phyloP scores from a whole-genome alignment of 2,888 invertebrate species.

The Rhingia campestris region DNA sequence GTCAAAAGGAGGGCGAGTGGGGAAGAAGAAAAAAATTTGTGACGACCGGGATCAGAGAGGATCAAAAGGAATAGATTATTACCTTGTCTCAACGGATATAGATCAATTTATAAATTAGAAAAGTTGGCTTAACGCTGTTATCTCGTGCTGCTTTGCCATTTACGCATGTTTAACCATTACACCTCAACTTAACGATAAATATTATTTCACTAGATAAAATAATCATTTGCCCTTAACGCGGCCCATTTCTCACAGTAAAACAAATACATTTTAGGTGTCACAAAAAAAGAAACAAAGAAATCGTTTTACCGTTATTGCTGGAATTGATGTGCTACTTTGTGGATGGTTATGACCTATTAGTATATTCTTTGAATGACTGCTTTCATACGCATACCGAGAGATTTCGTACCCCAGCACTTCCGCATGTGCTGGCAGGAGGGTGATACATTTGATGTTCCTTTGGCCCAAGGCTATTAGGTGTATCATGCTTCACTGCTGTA shows the following conservation, averaged over 20 bases:
- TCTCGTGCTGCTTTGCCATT: too few species aligned
- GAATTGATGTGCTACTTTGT: constrained; percentile 24
- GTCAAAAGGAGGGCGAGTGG: too few species aligned
- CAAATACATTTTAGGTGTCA: not conserved
- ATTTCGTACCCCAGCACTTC: constrained; percentile 10
- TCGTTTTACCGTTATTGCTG: constrained; percentile 10
- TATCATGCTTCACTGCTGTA: constrained; percentile 30
- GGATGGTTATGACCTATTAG: constrained; percentile 43
- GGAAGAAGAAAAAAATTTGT: too few species aligned
- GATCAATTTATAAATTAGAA: too few species aligned
- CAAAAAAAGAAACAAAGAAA: constrained; percentile 4
- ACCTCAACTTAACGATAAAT: too few species aligned
- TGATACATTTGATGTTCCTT: constrained; percentile 4
- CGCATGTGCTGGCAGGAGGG: constrained; percentile 3
- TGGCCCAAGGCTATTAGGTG: constrained; percentile 29
- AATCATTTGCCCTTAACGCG: too few species aligned
- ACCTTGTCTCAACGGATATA: too few species aligned
- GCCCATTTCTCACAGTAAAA: not conserved
- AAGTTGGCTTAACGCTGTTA: too few species aligned
- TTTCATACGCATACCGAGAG: constrained; percentile 11
- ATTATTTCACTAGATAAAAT: too few species aligned
- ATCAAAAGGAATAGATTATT: too few species aligned
- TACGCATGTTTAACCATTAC: too few species aligned
- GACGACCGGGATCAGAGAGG: too few species aligned
- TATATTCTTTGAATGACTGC: constrained; percentile 15